phyloP scores from a whole-genome alignment of 1,140 invertebrate genomes.

The Pseudomyrmex gracilis region DNA sequence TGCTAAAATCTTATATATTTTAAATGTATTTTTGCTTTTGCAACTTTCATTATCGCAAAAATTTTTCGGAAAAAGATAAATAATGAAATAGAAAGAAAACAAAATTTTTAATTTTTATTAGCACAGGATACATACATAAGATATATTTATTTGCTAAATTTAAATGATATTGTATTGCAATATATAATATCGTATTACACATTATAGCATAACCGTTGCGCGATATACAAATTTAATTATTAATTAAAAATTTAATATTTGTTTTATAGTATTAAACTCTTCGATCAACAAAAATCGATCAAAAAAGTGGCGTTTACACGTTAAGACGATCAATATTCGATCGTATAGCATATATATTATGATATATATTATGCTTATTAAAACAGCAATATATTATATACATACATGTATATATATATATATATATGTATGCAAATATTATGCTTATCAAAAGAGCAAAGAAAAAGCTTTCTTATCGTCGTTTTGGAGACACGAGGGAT shows the following conservation, averaged over 20 bases:
- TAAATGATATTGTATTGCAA: not conserved
- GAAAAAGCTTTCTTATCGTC: constrained; percentile 29
- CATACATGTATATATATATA: constrained; percentile 49
- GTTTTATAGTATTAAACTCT: not conserved
- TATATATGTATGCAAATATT: constrained; percentile 45
- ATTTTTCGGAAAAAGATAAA: not conserved
- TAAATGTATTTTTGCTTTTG: not conserved
- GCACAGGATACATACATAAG: not conserved
- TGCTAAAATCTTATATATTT: not conserved
- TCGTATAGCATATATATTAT: too few species aligned
- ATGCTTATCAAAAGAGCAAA: constrained; percentile 18
- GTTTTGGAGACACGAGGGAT: constrained; percentile 54
- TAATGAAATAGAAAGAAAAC: too few species aligned
- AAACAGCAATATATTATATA: constrained; percentile 18
- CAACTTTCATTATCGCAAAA: not conserved
- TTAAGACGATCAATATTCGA: not conserved
- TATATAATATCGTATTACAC: not conserved
- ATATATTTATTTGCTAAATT: not conserved
- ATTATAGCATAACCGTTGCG: too few species aligned
- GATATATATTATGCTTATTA: constrained; percentile 43
- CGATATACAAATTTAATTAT: not conserved
- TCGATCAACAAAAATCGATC: constrained; percentile 5
- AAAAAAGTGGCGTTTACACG: not conserved
- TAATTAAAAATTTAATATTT: not conserved
- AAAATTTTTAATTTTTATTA: not conserved